A percentile compares a stretch with the other conserved stretches of the same genome.
Evolutionary conservation across 92 coral and sea anemone species (phyloP).

Genomic region (Epizoanthus stellaris): DNA sequence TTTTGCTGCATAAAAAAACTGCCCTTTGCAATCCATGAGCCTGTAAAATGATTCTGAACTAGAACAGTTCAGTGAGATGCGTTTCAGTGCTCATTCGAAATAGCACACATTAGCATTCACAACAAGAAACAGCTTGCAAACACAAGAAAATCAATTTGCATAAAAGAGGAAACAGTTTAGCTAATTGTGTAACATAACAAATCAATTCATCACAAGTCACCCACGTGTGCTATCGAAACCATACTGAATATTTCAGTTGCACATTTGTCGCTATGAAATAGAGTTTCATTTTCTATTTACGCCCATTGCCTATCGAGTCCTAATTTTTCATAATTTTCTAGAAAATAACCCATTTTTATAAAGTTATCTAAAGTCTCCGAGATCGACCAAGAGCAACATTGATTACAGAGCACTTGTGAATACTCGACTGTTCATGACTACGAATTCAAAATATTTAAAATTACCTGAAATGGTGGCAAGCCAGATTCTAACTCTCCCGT

Average conservation of each 20-base stretch:
- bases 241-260: background rate
- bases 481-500: slow-evolving; percentile 85
- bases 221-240: background rate
- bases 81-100: no score
- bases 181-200: background rate
- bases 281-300: background rate
- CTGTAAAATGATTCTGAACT: no score
- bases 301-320: background rate
- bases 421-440: background rate
- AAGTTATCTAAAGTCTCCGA: background rate
- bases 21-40: no score
- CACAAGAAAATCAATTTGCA: background rate
- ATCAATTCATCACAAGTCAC: background rate
- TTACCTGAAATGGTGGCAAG: slow-evolving; percentile 89
- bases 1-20: no score
- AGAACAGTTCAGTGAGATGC: no score
- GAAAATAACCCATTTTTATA: background rate
- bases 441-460: background rate
- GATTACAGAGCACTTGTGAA: slow-evolving; percentile 1
- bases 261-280: background rate
- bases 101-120: background rate
- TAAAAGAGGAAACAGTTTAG: background rate
- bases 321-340: background rate
- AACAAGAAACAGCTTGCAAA: background rate
- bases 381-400: background rate